Conservation (phyloP, 2,113 vertebrate species). For the Haliaeetus leucogaster region DNA sequence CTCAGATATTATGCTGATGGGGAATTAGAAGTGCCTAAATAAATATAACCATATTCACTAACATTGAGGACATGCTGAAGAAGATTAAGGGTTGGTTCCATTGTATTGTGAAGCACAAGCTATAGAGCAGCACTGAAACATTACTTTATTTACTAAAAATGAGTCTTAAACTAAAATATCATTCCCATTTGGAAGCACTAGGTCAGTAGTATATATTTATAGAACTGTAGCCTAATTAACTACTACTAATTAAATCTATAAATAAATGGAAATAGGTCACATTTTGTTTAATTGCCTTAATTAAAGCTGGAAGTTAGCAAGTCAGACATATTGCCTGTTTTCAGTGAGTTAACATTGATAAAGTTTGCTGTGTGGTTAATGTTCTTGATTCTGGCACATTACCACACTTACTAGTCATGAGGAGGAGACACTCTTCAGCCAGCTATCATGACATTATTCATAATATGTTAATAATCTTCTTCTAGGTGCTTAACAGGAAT, state of each 20-base stretch:
- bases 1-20: neutral
- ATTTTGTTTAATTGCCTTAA: slow-evolving; percentile 27
- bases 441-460: neutral
- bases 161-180: neutral
- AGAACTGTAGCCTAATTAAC: neutral
- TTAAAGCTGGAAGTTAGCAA: neutral
- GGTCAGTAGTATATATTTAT: neutral
- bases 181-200: neutral
- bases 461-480: slow-evolving; percentile 13
- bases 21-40: neutral
- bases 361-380: neutral
- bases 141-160: neutral
- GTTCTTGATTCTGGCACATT: neutral
- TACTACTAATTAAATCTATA: slow-evolving; percentile 6
- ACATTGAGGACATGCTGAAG: neutral
- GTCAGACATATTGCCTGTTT: neutral
- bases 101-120: neutral
- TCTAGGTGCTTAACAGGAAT: slow-evolving; percentile 1
- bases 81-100: neutral
- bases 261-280: neutral
- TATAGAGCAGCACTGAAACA: neutral
- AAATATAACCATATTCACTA: neutral
- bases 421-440: neutral
- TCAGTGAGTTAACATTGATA: neutral
- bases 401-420: neutral